These are phyloP conservation scores for Carapus acus DNA, from an alignment of 2,797 vertebrate species.

Conservation along the genomic window DNA sequence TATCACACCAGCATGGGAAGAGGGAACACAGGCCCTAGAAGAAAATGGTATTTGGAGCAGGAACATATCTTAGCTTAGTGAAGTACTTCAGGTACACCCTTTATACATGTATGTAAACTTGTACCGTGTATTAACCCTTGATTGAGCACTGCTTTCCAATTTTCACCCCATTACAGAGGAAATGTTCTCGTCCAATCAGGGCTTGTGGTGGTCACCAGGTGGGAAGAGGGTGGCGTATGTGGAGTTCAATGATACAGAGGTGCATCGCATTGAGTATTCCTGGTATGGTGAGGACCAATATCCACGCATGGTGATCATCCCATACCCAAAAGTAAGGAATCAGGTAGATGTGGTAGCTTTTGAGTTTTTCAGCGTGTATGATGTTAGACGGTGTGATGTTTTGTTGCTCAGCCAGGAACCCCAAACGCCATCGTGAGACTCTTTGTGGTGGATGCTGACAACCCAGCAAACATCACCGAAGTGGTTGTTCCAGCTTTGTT, in stretches of 20 bases:
- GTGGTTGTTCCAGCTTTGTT: conserved; percentile 74
- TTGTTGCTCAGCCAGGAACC: conserved; percentile 78
- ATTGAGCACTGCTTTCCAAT: no score
- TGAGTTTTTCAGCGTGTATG: neutral
- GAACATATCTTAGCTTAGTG: no score
- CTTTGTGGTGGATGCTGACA: conserved; percentile 76
- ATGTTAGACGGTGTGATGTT: no score
- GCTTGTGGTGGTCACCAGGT: conserved; percentile 92
- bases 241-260: conserved; percentile 86
- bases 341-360: no score
- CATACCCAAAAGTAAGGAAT: conserved; percentile 88
- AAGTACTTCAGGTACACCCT: no score
- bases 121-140: no score
- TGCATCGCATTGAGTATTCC: conserved; percentile 86
- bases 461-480: conserved; percentile 58
- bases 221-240: conserved; percentile 84
- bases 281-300: conserved; percentile 90
- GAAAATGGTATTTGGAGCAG: no score
- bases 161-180: conserved; percentile 78
- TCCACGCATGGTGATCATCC: conserved; percentile 83
- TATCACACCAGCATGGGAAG: no score
- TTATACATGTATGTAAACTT: no score
- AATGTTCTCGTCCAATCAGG: conserved; percentile 86
- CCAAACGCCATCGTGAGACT: conserved; percentile 83
- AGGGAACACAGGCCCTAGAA: no score